Base-by-base conservation (phyloP, 1,140 invertebrate species). In the Atta cephalotes region DNA sequence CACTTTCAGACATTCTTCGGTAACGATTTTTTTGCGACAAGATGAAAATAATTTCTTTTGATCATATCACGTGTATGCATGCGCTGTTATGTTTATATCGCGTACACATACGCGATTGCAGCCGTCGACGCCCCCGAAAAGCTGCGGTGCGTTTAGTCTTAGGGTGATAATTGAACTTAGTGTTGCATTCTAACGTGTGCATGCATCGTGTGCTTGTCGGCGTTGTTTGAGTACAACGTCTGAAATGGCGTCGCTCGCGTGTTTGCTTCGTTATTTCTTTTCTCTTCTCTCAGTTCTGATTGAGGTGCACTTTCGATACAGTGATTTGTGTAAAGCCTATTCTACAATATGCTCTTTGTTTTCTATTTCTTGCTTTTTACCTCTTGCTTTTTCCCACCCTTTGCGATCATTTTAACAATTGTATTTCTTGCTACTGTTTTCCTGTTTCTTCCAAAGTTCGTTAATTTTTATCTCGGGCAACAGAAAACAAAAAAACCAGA, bases 91-190 rank as follows among this genome's bases (percentile, higher is more conserved):
- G 80, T 85, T 87, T 85, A 88, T 78, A 31, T 66, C 89, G 90
- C 88, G 88, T 91, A 89, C 87, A 91, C 86, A 81, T 88, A 89
- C 89, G 89, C 88, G 45, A 81, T 60, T 51, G 25, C 79, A 53
- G 62, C 51, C 49, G 63, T 70, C 84, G 68, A 31, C 31, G 0
- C 31, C 31, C 3, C 31, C 31, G 31, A 31, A n/a, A 60, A 72
- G 74, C 66, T 85, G 58, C 60, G 31, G 56, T 60, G 72, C 76
- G 74, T 86, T 88, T 82, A 62, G 85, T 88, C 35, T 87, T 87
- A 87, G 91, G 89, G 91, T 92, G 93, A 94, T 94, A 94, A 94
- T 94, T 94, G 93, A 92, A 92, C 92, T 91, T 93, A 92, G 90
- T 89, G 91, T 88, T 92, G 21, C 87, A 88, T 91, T 90, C 85